phyloP scores from a whole-genome alignment of 2,113 vertebrate genomes.

The Elanus axillaris region DNA sequence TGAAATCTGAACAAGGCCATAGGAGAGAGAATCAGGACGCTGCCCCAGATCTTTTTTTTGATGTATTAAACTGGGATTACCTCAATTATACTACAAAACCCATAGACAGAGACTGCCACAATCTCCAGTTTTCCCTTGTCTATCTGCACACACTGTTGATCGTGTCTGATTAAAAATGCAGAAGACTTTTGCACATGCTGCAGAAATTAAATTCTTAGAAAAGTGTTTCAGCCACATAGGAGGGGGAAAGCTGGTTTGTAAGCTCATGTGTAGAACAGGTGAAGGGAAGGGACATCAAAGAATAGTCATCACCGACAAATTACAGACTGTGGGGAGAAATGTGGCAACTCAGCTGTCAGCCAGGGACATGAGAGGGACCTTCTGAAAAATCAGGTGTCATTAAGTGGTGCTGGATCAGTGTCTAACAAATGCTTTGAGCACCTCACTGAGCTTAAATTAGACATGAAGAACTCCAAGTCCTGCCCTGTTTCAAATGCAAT shows the following conservation, averaged over 20 bases:
- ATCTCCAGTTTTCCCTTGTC: neutral
- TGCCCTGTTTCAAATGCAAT: neutral
- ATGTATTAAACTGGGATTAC: neutral
- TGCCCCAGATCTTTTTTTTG: neutral
- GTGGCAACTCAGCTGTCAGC: neutral
- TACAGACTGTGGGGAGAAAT: neutral
- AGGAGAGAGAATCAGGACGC: accelerated
- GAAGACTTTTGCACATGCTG: neutral
- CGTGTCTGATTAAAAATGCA: neutral
- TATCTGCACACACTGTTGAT: neutral
- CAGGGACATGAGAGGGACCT: neutral
- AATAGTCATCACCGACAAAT: accelerated
- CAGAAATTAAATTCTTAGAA: neutral
- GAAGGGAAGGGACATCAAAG: neutral
- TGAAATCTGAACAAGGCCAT: neutral
- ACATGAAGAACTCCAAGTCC: neutral
- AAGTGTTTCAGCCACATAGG: accelerated
- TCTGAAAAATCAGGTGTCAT: neutral
- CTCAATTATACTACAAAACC: neutral
- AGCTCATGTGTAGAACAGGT: neutral
- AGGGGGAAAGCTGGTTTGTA: neutral
- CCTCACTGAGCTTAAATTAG: neutral
- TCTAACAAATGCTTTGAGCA: neutral
- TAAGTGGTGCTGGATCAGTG: neutral
- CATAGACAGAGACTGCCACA: accelerated